Percentiles rank a stretch among this genome's conserved stretches.
phyloP scores from a whole-genome alignment of 2,113 vertebrate species.

The Tylochromis polylepis region DNA sequence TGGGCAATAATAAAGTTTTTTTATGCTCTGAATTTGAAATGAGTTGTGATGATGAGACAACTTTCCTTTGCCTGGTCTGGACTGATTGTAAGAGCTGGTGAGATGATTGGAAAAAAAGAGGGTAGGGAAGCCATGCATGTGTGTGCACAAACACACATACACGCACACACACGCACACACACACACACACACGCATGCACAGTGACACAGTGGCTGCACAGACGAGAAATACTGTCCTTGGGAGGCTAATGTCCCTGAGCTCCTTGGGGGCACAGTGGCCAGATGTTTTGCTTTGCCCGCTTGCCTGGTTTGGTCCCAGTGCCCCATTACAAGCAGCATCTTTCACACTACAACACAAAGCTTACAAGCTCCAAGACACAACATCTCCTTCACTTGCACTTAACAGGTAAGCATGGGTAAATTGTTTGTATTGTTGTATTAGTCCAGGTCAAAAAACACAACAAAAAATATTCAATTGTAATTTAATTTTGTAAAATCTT shows the following conservation, averaged over 20 bases:
- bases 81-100: neutral
- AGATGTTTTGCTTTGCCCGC: constrained; percentile 26
- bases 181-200: neutral
- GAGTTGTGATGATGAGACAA: neutral
- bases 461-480: neutral
- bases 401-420: neutral
- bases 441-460: neutral
- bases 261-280: neutral
- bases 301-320: neutral
- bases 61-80: neutral
- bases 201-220: neutral
- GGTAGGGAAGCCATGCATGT: neutral
- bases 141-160: fast-evolving
- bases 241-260: constrained; percentile 1
- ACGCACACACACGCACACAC: neutral
- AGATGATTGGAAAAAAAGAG: neutral
- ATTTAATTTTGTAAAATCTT: neutral
- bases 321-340: constrained; percentile 9
- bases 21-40: constrained; percentile 7
- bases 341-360: neutral
- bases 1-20: neutral
- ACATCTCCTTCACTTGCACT: neutral
- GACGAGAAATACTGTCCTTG: constrained; percentile 10
- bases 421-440: neutral
- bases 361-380: neutral